Percentiles rank a stretch among this genome's conserved stretches.
Evolutionary conservation across 2,797 vertebrate species (phyloP).

Genomic region (Cercopithecus neglectus): DNA sequence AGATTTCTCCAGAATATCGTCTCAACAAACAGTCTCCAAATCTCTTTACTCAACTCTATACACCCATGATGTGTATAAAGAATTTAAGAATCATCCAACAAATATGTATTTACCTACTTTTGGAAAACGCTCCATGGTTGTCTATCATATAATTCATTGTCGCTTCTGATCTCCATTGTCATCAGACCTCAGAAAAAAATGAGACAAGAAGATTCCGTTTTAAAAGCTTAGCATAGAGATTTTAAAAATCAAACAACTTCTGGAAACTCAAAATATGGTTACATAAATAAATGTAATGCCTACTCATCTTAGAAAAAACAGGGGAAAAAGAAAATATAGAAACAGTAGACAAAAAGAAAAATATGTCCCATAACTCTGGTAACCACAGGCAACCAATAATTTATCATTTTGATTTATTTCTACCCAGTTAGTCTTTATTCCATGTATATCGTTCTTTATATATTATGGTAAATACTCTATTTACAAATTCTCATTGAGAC

Average conservation of each 20-base stretch:
- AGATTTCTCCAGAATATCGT: background rate
- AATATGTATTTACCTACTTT: background rate
- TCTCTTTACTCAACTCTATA: background rate
- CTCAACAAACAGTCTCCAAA: background rate
- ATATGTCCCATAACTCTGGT: background rate
- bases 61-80: background rate
- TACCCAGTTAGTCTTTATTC: background rate
- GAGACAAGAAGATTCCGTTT: background rate
- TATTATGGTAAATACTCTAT: background rate
- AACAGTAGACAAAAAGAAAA: background rate
- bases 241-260: background rate
- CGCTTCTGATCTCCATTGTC: background rate
- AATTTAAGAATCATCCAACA: background rate
- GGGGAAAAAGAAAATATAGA: background rate
- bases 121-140: background rate
- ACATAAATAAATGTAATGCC: background rate
- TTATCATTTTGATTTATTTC: conserved; percentile 38
- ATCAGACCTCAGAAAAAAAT: background rate
- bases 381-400: background rate
- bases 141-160: background rate
- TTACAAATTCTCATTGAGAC: background rate
- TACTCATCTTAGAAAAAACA: background rate
- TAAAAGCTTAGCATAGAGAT: background rate
- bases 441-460: background rate
- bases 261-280: conserved; percentile 44